Conservation (phyloP, 2,113 vertebrate genomes). For the Rhea americana region DNA sequence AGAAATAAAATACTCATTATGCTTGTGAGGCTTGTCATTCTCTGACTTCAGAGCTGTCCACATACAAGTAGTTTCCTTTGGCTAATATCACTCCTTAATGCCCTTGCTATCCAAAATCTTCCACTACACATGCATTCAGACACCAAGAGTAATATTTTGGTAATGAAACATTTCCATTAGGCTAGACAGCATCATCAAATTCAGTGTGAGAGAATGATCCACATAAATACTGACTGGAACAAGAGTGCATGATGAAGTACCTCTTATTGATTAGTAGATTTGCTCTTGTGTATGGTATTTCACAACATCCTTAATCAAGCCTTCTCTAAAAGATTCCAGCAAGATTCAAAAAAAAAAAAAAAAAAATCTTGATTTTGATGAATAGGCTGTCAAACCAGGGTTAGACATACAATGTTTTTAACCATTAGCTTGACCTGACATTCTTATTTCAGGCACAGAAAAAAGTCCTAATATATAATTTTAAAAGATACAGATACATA, state of each 20-base stretch:
- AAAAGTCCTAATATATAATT: neutral
- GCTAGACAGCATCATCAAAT: slow-evolving; percentile 9
- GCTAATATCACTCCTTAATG: neutral
- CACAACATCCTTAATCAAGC: slow-evolving; percentile 46
- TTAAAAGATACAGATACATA: neutral
- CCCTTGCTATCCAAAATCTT: neutral
- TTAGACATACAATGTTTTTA: slow-evolving; percentile 5
- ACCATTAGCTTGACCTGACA: neutral
- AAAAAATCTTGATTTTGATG: slow-evolving; percentile 38
- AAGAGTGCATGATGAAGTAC: slow-evolving; percentile 27
- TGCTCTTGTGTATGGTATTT: slow-evolving; percentile 29
- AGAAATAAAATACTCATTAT: neutral
- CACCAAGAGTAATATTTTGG: neutral
- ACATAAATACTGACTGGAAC: slow-evolving; percentile 35
- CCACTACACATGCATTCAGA: neutral
- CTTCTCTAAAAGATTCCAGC: slow-evolving; percentile 10
- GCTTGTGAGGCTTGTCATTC: neutral
- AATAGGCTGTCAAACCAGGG: neutral
- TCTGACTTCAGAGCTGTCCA: neutral
- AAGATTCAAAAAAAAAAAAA: slow-evolving; percentile 35
- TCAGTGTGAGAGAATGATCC: slow-evolving; percentile 8
- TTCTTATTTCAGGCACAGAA: neutral
- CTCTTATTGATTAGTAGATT: slow-evolving; percentile 45
- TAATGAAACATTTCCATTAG: slow-evolving; percentile 18
- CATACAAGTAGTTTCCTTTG: neutral